Evolutionary conservation across 23 tunicate species (phyloP), one percentile per base, ranked within the genome.

Genomic region (Halocynthia aurantium): DNA sequence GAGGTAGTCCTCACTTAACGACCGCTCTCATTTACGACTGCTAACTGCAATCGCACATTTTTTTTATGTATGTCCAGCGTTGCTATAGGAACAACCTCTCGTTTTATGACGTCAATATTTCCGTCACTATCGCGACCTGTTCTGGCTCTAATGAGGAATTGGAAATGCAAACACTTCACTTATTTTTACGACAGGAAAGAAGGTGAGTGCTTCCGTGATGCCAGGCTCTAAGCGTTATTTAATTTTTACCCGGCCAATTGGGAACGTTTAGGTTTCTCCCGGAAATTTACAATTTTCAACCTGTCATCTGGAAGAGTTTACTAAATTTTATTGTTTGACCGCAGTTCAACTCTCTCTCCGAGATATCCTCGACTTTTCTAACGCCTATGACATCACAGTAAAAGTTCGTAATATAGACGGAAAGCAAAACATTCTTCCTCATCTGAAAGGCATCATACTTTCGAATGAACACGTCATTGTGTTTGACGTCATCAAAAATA

Each of bases 371-470:
- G 81, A 64, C 19, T 83, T 75, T 69, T 60, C 74, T 6, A 49
- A 68, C 60, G 67, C 69, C 8, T 50, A 67, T 21, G 69, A 67
- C 7, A 18, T 83, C 19, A 22, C 51, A 22, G 69, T 83, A 2
- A 53, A 67, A 40, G 81, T 76, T 12, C 81, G 87, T 55, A 76
- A 76, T 60, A 22, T 83, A 15, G 67, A 31, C 19, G 74, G 76
- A 52, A 62, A 67, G 40, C 52, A 68, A 31, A 83, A 76, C 57
- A 55, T 83, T 50, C 69, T 76, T 11, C 81, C 81, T 2, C 56
- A 51, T 21, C 52, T 83, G 51, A 76, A 57, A 67, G 87, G 76
- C 10, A 76, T 83, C 6, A 76, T 77, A 13, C 68, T 58, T 22
- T 55, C 54, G 7, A 65, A 76, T 9, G 87, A 83, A 83, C 62